Conservation (phyloP, 2,888 invertebrate genomes). For the Steinernema carpocapsae region DNA sequence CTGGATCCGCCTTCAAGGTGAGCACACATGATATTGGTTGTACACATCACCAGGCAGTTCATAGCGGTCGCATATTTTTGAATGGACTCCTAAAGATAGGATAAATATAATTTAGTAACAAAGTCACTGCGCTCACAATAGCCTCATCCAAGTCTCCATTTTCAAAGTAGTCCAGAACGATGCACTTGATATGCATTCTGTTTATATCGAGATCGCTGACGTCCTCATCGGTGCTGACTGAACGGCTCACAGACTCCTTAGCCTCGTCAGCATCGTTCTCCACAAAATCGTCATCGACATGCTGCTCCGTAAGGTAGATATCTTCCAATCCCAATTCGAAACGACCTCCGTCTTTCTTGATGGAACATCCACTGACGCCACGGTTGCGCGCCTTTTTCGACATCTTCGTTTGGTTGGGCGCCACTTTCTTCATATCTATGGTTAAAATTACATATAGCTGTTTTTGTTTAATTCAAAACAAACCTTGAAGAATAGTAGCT, state of each 20-base stretch:
- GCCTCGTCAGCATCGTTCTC: slow-evolving; percentile 42
- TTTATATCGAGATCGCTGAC: slow-evolving; percentile 44
- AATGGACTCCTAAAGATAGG: slow-evolving; percentile 33
- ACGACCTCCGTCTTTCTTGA: slow-evolving; percentile 45
- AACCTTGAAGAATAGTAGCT: slow-evolving; percentile 13
- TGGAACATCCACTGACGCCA: slow-evolving; percentile 53
- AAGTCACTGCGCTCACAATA: slow-evolving; percentile 38
- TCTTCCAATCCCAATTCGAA: slow-evolving; percentile 54
- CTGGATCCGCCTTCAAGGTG: slow-evolving; percentile 31
- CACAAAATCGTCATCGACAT: slow-evolving; percentile 41
- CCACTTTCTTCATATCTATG: slow-evolving; percentile 25
- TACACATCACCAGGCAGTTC: slow-evolving; percentile 18
- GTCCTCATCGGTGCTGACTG: slow-evolving; percentile 44
- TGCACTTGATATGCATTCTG: slow-evolving; percentile 44
- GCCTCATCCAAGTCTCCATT: slow-evolving; percentile 50
- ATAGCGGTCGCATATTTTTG: slow-evolving; percentile 34
- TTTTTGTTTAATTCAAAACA: too few relatives aligned
- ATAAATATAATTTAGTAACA: neutral
- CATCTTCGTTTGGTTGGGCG: slow-evolving; percentile 23
- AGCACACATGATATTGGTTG: slow-evolving; percentile 22
- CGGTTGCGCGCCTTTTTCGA: slow-evolving; percentile 53
- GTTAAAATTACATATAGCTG: neutral
- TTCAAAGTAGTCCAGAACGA: slow-evolving; percentile 45
- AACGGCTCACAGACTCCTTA: neutral
- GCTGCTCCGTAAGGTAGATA: slow-evolving; percentile 47